Base-by-base conservation (phyloP, 2,888 invertebrate species). In the Lysandra bellargus region DNA sequence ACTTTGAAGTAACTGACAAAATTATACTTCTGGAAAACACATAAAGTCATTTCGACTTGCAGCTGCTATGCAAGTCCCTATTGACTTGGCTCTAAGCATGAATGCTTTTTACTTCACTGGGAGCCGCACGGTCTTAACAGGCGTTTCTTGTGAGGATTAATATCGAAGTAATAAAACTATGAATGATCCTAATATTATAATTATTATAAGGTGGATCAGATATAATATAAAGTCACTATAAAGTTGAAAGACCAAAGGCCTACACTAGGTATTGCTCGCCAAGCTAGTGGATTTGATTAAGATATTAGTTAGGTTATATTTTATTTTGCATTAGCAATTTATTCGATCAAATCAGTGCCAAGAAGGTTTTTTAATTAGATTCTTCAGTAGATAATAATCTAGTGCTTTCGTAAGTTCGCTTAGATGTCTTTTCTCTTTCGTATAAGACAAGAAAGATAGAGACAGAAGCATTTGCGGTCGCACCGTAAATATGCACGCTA, bases 271-370 rank as follows among this genome's bases (percentile, higher is more conserved):
- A 69, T 69, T 33, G 17, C 17, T 69, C 69, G 33, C 69, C 33
- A 12, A 4, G 69, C 33, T 69, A 33, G 69, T 69, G 69, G 69
- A 69, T 69, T 69, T 69, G 69, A 69, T 33, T 69, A 69, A 69
- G 33, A 69, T 69, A 69, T 33, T 69, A 69, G 33, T 69, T 33
- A 69, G 69, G 69, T 69, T 69, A 17, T 6, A 1, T 69, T 17
- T 33, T 37, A 33, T 37, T 69, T 69, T 37, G 69, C 69, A 69
- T 14, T 69, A 64, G 30, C 3, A 37, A 37, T 37, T 69, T 1
- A 69, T 33, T 37, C 17, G 23, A 69, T 69, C 69, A 33, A 14
- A 17, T 37, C 14, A 37, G 69, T 69, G 69, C 69, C 69, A 69
- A 69, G 7, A 37, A 14, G 30, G 12, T n/a, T n/a, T 60, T 61